Evolutionary conservation across 1,140 invertebrate species (phyloP).

Genomic region (Saxidomus purpurata): DNA sequence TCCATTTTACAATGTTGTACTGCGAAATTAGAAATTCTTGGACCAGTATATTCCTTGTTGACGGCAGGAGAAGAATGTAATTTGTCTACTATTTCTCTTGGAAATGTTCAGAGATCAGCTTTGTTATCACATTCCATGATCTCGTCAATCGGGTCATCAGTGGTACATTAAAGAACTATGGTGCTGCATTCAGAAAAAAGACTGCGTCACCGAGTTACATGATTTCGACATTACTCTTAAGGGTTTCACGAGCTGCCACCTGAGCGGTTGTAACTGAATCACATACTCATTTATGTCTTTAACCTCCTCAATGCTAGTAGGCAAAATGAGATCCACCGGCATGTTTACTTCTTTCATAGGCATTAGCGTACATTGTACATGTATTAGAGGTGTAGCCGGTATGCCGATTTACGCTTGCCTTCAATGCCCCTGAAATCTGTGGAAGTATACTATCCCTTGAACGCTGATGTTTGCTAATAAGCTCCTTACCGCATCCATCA

Average conservation of each 20-base stretch:
- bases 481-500: too few species aligned
- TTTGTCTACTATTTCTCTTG: neutral
- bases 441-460: constrained; percentile 5
- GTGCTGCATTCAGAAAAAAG: too few species aligned
- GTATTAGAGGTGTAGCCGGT: constrained; percentile 41
- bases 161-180: too few species aligned
- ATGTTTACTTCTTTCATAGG: too few species aligned
- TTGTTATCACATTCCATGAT: neutral
- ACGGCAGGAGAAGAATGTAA: neutral
- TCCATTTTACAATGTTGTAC: neutral
- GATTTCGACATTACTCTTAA: neutral
- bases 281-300: too few species aligned
- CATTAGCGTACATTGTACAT: too few species aligned
- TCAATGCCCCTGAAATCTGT: constrained; percentile 21
- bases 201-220: too few species aligned
- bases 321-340: too few species aligned
- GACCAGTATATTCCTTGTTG: neutral
- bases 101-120: neutral
- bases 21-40: neutral
- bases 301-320: too few species aligned
- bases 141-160: neutral
- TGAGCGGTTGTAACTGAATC: too few species aligned
- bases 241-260: neutral
- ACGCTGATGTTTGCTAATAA: too few species aligned
- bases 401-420: too few species aligned